Base-by-base conservation (phyloP, 2,888 invertebrate genomes). In the Morpho achilles region DNA sequence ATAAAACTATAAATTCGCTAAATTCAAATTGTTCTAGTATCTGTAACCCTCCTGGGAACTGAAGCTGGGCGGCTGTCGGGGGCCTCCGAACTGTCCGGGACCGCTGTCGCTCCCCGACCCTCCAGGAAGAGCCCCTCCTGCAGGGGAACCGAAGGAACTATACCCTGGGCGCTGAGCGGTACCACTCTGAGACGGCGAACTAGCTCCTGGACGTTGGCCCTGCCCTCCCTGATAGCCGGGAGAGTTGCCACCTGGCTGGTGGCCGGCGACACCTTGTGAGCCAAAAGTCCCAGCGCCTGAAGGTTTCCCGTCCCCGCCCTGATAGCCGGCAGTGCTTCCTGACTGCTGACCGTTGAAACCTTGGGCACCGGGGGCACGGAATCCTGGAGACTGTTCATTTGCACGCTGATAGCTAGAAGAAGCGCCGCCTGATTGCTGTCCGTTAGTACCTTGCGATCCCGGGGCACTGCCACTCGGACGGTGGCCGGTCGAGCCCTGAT, bases 41-140 rank as follows among this genome's bases (percentile, higher is more conserved):
- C 83, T 88, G 73, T 90, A 90, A 53, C 90, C 90, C 69, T 87
- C 87, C 63, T 87, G 79, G 48, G 80, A 71, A 65, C 75, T 84
- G 73, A 86, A 90, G 69, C 87, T 89, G 0, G 90, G 86, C 2
- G 86, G 88, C 53, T 87, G 87, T 22, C 84, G 80, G n/a, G 88
- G 82, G 44, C 80, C 84, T 56, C 77, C 77, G 53, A 89, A 89
- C 58, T 64, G 58, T 56, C 66, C 76, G 55, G 83, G 84, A 59
- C 61, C 50, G 50, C 61, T 64, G 47, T 58, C 58, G 59, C 44
- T 58, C 45, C 56, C 65, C 58, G 61, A 61, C 42, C 48, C 54
- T 23, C 50, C 50, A 39, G 45, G 63, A 50, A 10, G 53, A 43
- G 49, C 50, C 39, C 46, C 62, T 48, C 43, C 32, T 32, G 32